A percentile compares a stretch with the other conserved stretches of the same genome.
These are phyloP conservation scores for Hydraecia micacea DNA, from an alignment of 2,888 invertebrate species.

Conservation along the genomic window DNA sequence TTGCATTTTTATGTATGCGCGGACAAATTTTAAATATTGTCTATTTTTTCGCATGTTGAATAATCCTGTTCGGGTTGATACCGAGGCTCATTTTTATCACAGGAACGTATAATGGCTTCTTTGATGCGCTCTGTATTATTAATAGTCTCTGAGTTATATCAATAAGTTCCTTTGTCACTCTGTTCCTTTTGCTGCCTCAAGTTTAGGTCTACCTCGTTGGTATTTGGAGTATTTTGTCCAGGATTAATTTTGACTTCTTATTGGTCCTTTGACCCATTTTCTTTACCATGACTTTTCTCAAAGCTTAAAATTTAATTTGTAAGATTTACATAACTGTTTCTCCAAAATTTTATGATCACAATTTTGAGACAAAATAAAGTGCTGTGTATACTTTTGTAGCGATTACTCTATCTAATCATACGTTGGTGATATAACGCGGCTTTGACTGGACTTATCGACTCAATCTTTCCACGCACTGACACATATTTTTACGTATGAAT, in stretches of 20 bases:
- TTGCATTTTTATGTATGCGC: constrained; percentile 16
- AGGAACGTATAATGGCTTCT: constrained; percentile 64
- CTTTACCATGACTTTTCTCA: neutral
- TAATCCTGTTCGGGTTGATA: constrained; percentile 60
- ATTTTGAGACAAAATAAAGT: constrained; percentile 53
- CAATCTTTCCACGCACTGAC: constrained; percentile 77
- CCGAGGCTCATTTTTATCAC: constrained; percentile 67
- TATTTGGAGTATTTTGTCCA: constrained; percentile 17
- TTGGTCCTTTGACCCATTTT: constrained; percentile 15
- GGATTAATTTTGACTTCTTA: constrained; percentile 4
- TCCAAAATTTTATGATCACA: constrained; percentile 10
- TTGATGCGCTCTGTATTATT: constrained; percentile 66
- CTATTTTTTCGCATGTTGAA: constrained; percentile 53
- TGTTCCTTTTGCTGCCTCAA: constrained; percentile 54
- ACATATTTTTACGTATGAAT: constrained; percentile 69
- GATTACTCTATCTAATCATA: constrained; percentile 83
- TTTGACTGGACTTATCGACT: constrained; percentile 83
- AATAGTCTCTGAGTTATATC: constrained; percentile 53
- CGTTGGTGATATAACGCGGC: constrained; percentile 77
- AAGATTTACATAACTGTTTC: neutral
- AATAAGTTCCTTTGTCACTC: constrained; percentile 67
- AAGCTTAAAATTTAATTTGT: neutral
- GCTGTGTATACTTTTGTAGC: constrained; percentile 55
- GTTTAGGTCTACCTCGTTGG: constrained; percentile 27
- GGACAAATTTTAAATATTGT: constrained; percentile 19